Conservation (phyloP, 2,113 vertebrate genomes). For the Hydrochoerus hydrochaeris region DNA sequence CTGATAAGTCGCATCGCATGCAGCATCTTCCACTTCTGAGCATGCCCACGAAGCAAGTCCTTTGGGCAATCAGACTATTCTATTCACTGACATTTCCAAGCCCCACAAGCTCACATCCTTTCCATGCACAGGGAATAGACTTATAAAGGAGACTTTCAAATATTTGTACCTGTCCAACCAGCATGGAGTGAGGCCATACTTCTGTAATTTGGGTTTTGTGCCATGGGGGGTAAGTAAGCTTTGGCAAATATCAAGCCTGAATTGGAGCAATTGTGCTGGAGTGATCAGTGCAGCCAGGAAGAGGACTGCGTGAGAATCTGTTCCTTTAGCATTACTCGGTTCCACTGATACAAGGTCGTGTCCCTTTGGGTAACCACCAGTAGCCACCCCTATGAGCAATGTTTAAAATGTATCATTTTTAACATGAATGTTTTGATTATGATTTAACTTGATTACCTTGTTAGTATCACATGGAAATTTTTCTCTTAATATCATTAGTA, state of each 20-base stretch:
- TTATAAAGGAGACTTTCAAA: conserved; percentile 16
- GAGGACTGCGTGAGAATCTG: not conserved
- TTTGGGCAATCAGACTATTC: conserved; percentile 54
- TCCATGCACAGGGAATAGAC: not conserved
- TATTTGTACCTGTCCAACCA: not conserved
- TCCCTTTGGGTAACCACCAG: not conserved
- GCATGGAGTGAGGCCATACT: not conserved
- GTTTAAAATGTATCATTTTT: not conserved
- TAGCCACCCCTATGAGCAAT: not conserved
- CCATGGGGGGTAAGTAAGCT: not conserved
- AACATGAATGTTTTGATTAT: not conserved
- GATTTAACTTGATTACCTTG: not conserved
- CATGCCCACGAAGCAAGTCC: conserved; percentile 8
- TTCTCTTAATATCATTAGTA: not conserved
- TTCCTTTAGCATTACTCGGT: not conserved
- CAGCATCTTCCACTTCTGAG: conserved; percentile 56
- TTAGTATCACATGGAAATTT: not conserved
- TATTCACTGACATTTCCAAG: conserved; percentile 57
- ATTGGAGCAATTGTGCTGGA: not conserved
- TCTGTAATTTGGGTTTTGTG: not conserved
- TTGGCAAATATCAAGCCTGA: conserved; percentile 26
- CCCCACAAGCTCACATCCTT: not conserved
- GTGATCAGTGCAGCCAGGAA: not conserved
- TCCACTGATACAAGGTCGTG: not conserved
- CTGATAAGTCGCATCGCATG: conserved; percentile 54